Conservation (phyloP, 2,888 invertebrate species). For the Coenonympha arcania region DNA sequence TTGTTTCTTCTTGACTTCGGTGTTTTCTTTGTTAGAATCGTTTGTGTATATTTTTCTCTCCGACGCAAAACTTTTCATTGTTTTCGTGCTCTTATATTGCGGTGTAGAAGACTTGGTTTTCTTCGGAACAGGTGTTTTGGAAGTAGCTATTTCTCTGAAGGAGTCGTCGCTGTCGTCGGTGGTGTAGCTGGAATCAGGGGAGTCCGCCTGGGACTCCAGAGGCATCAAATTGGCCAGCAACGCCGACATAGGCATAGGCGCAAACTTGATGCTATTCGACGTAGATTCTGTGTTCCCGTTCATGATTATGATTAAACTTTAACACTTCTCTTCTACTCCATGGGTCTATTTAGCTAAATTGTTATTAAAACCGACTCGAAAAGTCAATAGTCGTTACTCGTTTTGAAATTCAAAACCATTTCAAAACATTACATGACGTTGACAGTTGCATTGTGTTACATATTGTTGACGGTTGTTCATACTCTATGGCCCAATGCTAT, state of each 20-base stretch:
- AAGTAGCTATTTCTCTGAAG: slow-evolving; percentile 40
- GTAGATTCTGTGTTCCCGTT: slow-evolving; percentile 56
- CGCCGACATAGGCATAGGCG: slow-evolving; percentile 65
- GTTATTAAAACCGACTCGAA: too few relatives aligned
- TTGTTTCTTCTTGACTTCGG: slow-evolving; percentile 36
- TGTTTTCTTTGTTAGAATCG: slow-evolving; percentile 53
- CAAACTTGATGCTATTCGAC: slow-evolving; percentile 60
- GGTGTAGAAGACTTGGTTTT: slow-evolving; percentile 45
- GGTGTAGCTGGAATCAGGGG: slow-evolving; percentile 50
- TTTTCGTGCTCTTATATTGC: slow-evolving; percentile 38
- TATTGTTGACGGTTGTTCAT: too few relatives aligned
- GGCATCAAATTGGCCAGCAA: slow-evolving; percentile 60
- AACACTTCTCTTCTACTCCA: slow-evolving; percentile 10
- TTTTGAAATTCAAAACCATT: neutral
- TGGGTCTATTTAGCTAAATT: neutral
- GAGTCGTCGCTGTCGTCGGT: slow-evolving; percentile 58
- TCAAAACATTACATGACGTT: too few relatives aligned
- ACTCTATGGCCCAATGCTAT: too few relatives aligned
- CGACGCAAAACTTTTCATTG: slow-evolving; percentile 43
- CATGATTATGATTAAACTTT: slow-evolving; percentile 37
- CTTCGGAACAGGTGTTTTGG: slow-evolving; percentile 35
- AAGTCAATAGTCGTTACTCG: neutral
- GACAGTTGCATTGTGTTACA: too few relatives aligned
- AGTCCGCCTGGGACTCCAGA: slow-evolving; percentile 43
- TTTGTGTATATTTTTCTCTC: slow-evolving; percentile 43